Percentiles rank a stretch among this genome's conserved stretches.
Conservation (phyloP, 2,113 vertebrate species). For the Arenaria interpres region DNA sequence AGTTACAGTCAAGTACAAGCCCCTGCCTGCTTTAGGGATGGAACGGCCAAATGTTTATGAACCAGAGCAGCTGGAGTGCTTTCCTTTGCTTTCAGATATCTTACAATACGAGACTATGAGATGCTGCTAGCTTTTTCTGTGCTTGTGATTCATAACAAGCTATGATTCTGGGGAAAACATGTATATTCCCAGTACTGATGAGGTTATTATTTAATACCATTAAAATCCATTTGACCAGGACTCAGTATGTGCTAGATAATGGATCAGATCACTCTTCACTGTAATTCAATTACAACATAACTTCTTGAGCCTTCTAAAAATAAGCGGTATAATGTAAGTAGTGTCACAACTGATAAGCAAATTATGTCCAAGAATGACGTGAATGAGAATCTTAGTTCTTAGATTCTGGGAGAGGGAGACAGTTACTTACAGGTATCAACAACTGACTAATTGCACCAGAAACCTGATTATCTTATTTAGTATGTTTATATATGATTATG, state of each 20-base stretch:
- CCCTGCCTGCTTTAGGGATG: background rate
- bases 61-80: background rate
- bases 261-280: background rate
- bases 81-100: background rate
- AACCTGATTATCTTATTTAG: background rate
- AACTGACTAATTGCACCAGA: background rate
- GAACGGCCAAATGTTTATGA: background rate
- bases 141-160: background rate
- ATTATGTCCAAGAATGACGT: background rate
- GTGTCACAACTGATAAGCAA: background rate
- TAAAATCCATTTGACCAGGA: background rate
- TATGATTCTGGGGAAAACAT: background rate
- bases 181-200: background rate
- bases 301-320: constrained; percentile 37
- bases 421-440: background rate
- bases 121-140: background rate
- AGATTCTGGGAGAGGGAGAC: background rate
- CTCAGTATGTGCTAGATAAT: background rate
- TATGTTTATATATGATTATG: background rate
- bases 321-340: background rate
- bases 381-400: background rate
- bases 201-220: background rate
- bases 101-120: background rate
- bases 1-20: background rate
- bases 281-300: constrained; percentile 14